Evolutionary conservation across 2,113 vertebrate species (phyloP), one percentile per base, ranked within the genome.

Genomic region (Hystrix cristata): DNA sequence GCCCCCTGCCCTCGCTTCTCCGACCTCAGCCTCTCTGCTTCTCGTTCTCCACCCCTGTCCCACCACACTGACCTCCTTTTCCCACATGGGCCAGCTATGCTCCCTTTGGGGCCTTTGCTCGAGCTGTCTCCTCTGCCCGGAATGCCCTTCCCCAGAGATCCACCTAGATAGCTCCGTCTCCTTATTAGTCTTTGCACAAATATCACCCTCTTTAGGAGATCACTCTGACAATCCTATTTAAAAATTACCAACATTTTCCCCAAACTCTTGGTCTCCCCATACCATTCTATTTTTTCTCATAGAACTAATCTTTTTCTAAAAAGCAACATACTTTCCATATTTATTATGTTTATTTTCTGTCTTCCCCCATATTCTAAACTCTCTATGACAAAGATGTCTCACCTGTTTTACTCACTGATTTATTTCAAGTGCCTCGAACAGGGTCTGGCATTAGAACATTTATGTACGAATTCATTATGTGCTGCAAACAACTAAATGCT

Each of bases 231-330:
- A 67, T 27, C 4, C 18, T 82, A 78, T n/a, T 64, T 16, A 67
- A 95, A 95, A 81, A 7, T 57, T 3, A 21, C 76, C n/a, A 83
- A 21, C 5, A 74, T 34, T 2, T 79, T 38, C 27, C 74, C 48
- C 74, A 82, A 72, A 90, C 1, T 3, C n/a, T 74, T 67, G 34
- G 46, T 23, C 4, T 59, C 48, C 18, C 11, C 15, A 74, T 25
- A 6, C 14, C 9, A 38, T 71, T 76, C 43, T 43, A 53, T 12
- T 69, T 89, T 64, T 60, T 87, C 29, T 91, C 46, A 51, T 21
- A 57, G 21, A 92, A 43, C 48, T 62, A 12, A 71, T 76, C 25
- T 55, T 93, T 87, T 81, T 80, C 93, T 87, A 91, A 86, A 29
- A 86, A 92, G 74, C 27, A 10, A 2, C 46, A n/a, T 48, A 46